These are phyloP conservation scores for Dolichoris vasculosae DNA, from an alignment of 1,140 invertebrate genomes.

Conservation along the genomic window DNA sequence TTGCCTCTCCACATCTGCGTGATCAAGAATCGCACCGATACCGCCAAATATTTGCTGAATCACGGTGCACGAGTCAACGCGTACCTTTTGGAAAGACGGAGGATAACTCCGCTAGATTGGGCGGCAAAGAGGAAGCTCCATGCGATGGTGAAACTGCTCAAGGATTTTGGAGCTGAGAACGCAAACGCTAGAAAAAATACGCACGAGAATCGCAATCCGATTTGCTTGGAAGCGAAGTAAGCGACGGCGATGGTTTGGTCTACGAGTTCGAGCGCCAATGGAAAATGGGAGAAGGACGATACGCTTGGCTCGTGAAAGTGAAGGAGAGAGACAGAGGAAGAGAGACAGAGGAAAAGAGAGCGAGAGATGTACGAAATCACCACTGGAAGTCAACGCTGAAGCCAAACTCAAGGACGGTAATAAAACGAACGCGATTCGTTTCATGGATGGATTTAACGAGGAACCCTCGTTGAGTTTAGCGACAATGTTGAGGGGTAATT, in stretches of 20 bases:
- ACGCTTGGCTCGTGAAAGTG: not conserved
- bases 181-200: not conserved
- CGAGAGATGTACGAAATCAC: not conserved
- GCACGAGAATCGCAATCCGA: not conserved
- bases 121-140: not conserved
- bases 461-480: not conserved
- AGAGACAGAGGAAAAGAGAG: too few species aligned
- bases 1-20: not conserved
- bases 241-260: not conserved
- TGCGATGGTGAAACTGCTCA: not conserved
- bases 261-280: not conserved
- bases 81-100: not conserved
- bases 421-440: not conserved
- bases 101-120: not conserved
- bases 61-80: not conserved
- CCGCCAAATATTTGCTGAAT: not conserved
- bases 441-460: not conserved
- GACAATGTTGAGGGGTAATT: not conserved
- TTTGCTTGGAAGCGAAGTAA: not conserved
- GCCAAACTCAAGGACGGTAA: not conserved
- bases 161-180: not conserved
- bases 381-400: not conserved
- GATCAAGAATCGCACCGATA: not conserved
- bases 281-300: not conserved
- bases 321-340: too few species aligned